A percentile compares a stretch with the other conserved stretches of the same genome.
Evolutionary conservation across 2,888 invertebrate species (phyloP).

Genomic region (Eupithecia abbreviata): DNA sequence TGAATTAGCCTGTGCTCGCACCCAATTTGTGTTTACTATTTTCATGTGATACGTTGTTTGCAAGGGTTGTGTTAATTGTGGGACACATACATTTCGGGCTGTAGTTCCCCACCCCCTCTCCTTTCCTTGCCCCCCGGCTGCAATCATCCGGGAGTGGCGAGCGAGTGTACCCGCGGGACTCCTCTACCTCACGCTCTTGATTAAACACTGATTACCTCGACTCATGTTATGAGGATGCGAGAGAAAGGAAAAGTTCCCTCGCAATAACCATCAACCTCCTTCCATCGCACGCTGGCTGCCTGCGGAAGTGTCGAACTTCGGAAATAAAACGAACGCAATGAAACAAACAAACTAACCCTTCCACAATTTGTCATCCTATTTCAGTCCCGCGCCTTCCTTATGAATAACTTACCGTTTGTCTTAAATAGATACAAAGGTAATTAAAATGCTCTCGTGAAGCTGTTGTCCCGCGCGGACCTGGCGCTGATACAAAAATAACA

Average conservation of each 20-base stretch:
- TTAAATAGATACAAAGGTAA: conserved; percentile 15
- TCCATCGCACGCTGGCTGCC: neutral
- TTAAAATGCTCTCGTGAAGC: conserved; percentile 8
- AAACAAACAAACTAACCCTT: conserved; percentile 9
- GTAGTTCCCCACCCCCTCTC: conserved; percentile 26
- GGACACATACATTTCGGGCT: conserved; percentile 20
- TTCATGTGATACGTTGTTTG: neutral
- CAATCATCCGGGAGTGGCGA: conserved; percentile 21
- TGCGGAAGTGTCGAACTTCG: neutral
- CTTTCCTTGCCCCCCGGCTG: neutral
- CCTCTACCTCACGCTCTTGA: conserved; percentile 19
- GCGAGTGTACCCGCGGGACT: conserved; percentile 29
- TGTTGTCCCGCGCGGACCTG: conserved; percentile 30
- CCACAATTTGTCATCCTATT: conserved; percentile 15
- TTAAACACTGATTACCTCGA: conserved; percentile 34
- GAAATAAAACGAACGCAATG: neutral
- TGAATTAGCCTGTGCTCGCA: neutral
- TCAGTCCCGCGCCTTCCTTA: conserved; percentile 3
- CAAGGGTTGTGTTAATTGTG: conserved; percentile 9
- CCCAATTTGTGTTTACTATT: neutral
- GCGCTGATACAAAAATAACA: conserved; percentile 49
- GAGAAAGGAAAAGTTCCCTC: neutral
- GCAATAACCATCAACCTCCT: neutral
- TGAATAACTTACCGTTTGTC: conserved; percentile 6
- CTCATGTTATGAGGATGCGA: conserved; percentile 17